Percentiles rank a stretch among this genome's conserved stretches.
These are phyloP conservation scores for Neostethus bicornis DNA, from an alignment of 2,797 vertebrate species.

Conservation along the genomic window DNA sequence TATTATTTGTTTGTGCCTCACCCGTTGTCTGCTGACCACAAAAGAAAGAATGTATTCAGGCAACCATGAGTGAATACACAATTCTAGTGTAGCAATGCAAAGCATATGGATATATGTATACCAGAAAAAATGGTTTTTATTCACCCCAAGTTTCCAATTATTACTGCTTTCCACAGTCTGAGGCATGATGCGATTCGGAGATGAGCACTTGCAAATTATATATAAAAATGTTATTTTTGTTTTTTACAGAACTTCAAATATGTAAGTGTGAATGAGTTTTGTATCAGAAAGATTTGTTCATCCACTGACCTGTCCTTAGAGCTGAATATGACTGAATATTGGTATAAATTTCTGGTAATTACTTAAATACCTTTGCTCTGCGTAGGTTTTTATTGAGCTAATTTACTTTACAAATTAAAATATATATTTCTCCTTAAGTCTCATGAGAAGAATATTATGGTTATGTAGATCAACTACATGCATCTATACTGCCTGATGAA, in stretches of 20 bases:
- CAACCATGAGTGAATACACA: conserved; percentile 14
- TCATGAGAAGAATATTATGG: conserved; percentile 53
- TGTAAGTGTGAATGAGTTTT: too few species aligned
- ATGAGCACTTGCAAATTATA: too few species aligned
- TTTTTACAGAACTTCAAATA: too few species aligned
- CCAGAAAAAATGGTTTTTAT: conserved; percentile 38
- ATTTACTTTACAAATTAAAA: conserved; percentile 62
- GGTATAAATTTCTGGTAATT: conserved; percentile 29
- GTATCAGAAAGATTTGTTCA: conserved; percentile 24
- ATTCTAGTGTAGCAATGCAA: conserved; percentile 21
- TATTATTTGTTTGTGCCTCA: too few species aligned
- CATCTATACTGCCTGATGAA: not conserved
- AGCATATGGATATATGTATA: conserved; percentile 8
- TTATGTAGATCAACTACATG: not conserved
- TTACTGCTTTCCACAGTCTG: conserved; percentile 39
- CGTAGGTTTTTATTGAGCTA: conserved; percentile 4
- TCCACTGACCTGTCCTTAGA: not conserved
- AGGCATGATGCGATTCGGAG: conserved; percentile 35
- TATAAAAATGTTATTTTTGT: too few species aligned
- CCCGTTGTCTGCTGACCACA: conserved; percentile 16
- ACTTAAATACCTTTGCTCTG: conserved; percentile 6
- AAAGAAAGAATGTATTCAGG: conserved; percentile 19
- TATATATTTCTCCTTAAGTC: conserved; percentile 53
- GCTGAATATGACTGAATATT: conserved; percentile 49
- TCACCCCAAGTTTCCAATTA: conserved; percentile 50